A percentile compares a stretch with the other conserved stretches of the same genome.
Conservation (phyloP, 2,113 vertebrate genomes). For the Sterrhoptilus dennistouni region DNA sequence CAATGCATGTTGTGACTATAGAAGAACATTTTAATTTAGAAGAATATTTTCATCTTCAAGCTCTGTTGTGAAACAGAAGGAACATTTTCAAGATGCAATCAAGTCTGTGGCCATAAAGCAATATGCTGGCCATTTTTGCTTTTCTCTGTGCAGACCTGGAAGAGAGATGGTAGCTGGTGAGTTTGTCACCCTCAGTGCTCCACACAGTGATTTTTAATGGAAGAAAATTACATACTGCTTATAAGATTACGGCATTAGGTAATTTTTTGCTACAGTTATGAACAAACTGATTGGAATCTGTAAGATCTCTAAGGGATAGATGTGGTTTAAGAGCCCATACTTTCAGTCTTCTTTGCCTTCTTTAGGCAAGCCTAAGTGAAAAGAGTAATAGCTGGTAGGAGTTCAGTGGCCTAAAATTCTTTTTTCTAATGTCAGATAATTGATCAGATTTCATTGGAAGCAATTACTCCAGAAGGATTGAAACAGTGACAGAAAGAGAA, state of each 20-base stretch:
- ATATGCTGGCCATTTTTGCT: neutral
- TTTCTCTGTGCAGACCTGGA: neutral
- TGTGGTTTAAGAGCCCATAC: neutral
- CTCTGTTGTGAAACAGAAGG: neutral
- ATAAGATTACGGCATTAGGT: neutral
- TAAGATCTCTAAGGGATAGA: neutral
- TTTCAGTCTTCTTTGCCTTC: neutral
- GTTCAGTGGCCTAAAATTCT: neutral
- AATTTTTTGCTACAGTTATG: neutral
- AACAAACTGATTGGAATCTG: neutral
- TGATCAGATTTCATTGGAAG: neutral
- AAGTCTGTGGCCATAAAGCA: neutral
- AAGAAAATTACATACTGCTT: neutral
- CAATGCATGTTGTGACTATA: neutral
- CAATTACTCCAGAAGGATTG: neutral
- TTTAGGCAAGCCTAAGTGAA: neutral
- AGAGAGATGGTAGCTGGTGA: neutral
- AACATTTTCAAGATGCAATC: neutral
- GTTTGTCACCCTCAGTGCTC: neutral
- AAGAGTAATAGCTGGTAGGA: neutral
- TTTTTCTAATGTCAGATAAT: neutral
- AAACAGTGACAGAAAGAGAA: neutral
- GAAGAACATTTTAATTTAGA: neutral
- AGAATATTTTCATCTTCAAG: neutral
- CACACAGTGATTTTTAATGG: neutral